A percentile compares a stretch with the other conserved stretches of the same genome.
These are phyloP conservation scores for Brenthis ino DNA, from an alignment of 2,888 invertebrate species.

Conservation along the genomic window DNA sequence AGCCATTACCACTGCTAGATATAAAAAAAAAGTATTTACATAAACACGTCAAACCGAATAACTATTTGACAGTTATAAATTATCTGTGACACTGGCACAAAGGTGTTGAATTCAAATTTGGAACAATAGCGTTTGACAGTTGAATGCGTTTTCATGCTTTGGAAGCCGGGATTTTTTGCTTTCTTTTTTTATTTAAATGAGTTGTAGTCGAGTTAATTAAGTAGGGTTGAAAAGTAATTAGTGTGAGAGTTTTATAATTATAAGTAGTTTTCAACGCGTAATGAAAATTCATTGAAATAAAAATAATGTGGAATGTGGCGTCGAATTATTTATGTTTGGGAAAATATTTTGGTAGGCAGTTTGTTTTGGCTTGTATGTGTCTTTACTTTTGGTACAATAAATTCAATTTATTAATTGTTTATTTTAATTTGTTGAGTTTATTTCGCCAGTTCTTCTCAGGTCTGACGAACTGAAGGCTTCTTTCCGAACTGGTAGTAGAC, in stretches of 20 bases:
- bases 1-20: background rate
- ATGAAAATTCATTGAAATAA: conserved; percentile 8
- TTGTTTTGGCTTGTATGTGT: background rate
- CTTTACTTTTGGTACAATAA: no score
- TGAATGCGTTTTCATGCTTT: conserved; percentile 46
- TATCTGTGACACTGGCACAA: conserved; percentile 42
- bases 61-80: conserved; percentile 34
- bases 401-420: no score
- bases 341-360: background rate
- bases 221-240: conserved; percentile 38
- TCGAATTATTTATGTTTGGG: conserved; percentile 12
- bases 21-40: conserved; percentile 12
- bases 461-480: no score
- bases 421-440: no score
- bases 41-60: conserved; percentile 18
- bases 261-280: conserved; percentile 7
- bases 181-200: conserved; percentile 32
- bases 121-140: conserved; percentile 51
- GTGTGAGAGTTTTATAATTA: conserved; percentile 32
- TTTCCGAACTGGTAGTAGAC: no score
- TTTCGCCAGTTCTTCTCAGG: no score
- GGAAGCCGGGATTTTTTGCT: conserved; percentile 32
- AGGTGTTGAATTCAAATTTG: conserved; percentile 48
- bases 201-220: conserved; percentile 36
- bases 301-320: background rate